phyloP scores from a whole-genome alignment of 2,888 invertebrate genomes.

The Dynastes tityus region DNA sequence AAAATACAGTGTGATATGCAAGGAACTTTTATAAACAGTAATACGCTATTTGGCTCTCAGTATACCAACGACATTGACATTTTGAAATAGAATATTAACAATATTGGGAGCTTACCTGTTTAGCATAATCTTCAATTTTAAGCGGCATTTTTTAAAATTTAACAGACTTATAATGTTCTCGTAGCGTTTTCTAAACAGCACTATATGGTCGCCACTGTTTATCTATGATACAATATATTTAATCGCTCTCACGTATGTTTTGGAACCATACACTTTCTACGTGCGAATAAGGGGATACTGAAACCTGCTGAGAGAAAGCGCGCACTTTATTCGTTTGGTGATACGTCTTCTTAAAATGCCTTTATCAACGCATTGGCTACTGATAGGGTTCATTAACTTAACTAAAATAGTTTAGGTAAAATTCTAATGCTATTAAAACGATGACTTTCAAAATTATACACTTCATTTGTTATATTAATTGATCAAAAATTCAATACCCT shows the following conservation, averaged over 20 bases:
- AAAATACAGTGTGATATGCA: no score
- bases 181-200: neutral
- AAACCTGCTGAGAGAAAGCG: slow-evolving; percentile 36
- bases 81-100: neutral
- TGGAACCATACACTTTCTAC: slow-evolving; percentile 29
- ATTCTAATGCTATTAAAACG: no score
- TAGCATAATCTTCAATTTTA: slow-evolving; percentile 19
- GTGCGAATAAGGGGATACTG: slow-evolving; percentile 27
- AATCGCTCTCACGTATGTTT: slow-evolving; percentile 1
- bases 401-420: neutral
- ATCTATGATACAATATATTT: neutral
- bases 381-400: neutral
- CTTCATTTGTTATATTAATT: no score
- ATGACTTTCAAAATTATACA: no score
- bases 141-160: slow-evolving; percentile 1
- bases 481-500: no score
- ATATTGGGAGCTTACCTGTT: slow-evolving; percentile 5
- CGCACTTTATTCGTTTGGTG: neutral
- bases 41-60: neutral
- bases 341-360: neutral
- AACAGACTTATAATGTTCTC: neutral
- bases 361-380: neutral
- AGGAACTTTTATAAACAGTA: neutral
- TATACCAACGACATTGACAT: neutral
- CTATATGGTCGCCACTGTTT: neutral